phyloP scores from a whole-genome alignment of 2,888 invertebrate species.

The Eremobia ochroleuca region DNA sequence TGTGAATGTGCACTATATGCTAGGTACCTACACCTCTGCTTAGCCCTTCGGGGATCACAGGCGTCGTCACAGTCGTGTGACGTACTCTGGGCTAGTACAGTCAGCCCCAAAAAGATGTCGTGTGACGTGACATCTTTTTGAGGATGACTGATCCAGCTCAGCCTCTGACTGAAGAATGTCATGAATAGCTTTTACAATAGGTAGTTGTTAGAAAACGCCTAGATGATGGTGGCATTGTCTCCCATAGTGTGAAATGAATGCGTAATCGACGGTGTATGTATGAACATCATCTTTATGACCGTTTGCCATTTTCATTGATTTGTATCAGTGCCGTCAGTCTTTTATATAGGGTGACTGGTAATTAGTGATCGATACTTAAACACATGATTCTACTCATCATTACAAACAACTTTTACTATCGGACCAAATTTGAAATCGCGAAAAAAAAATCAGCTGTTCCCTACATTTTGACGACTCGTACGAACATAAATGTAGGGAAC shows the following conservation, averaged over 20 bases:
- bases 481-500: too few relatives aligned
- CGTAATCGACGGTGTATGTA: not conserved
- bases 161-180: not conserved
- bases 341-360: too few relatives aligned
- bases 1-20: not conserved
- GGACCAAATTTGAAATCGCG: too few relatives aligned
- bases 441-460: too few relatives aligned
- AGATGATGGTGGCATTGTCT: slow-evolving; percentile 3
- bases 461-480: too few relatives aligned
- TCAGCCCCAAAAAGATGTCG: too few relatives aligned
- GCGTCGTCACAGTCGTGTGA: too few relatives aligned
- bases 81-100: too few relatives aligned
- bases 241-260: slow-evolving; percentile 18
- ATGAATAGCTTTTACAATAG: not conserved
- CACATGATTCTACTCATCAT: too few relatives aligned
- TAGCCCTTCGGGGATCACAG: not conserved
- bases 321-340: not conserved
- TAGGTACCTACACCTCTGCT: too few relatives aligned
- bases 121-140: not conserved
- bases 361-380: too few relatives aligned
- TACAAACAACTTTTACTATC: too few relatives aligned
- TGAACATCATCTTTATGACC: slow-evolving; percentile 4
- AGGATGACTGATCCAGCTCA: not conserved
- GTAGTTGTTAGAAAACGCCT: not conserved
- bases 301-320: not conserved